A percentile compares a stretch with the other conserved stretches of the same genome.
Evolutionary conservation across 2,888 invertebrate species (phyloP).

Genomic region (Eilema griseolum): DNA sequence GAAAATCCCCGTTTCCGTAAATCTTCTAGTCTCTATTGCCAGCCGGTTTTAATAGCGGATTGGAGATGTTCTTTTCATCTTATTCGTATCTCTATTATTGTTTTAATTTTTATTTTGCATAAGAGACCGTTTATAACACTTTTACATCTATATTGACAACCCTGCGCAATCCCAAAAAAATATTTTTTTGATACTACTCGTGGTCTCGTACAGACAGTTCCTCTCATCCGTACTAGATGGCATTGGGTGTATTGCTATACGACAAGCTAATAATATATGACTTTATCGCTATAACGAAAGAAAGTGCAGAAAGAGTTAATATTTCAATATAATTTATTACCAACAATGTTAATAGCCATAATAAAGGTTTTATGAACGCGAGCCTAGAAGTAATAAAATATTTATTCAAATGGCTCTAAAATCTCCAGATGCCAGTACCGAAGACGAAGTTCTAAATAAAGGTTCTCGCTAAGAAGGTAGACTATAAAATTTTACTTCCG

Average conservation of each 20-base stretch:
- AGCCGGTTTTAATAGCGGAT: neutral
- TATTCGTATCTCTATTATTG: neutral
- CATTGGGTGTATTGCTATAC: neutral
- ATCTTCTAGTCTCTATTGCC: neutral
- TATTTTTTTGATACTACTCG: too few species aligned
- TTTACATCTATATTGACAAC: too few species aligned
- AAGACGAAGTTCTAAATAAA: slow-evolving; percentile 1
- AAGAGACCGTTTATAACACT: too few species aligned
- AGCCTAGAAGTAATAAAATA: slow-evolving; percentile 47
- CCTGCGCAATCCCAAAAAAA: too few species aligned
- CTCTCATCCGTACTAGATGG: neutral
- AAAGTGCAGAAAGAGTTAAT: neutral
- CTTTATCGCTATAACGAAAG: neutral
- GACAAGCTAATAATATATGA: neutral
- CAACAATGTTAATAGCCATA: slow-evolving; percentile 26
- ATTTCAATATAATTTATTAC: neutral
- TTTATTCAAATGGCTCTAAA: slow-evolving; percentile 43
- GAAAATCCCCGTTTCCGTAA: neutral
- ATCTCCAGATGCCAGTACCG: slow-evolving; percentile 11
- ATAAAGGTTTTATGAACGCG: slow-evolving; percentile 50
- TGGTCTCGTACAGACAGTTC: neutral
- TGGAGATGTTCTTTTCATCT: neutral
- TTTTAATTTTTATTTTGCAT: neutral
- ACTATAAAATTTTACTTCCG: neutral
- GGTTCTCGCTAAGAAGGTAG: neutral